These are phyloP conservation scores for Eremobia ochroleuca DNA, from an alignment of 2,888 invertebrate species.

Conservation along the genomic window DNA sequence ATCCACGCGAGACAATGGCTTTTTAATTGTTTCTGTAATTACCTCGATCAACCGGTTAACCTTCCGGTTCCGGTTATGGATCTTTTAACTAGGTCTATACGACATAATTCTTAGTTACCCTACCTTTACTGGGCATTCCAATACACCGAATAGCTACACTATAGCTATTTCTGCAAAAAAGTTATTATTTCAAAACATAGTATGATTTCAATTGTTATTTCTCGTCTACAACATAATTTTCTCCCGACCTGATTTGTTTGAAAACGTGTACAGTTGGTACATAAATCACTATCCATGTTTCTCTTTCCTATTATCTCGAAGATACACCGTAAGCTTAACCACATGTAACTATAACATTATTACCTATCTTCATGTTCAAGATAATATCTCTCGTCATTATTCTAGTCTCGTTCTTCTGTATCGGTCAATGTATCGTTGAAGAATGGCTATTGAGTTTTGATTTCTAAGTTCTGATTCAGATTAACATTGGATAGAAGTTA, in stretches of 20 bases:
- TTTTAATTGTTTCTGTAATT: too few species aligned
- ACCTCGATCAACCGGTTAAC: too few species aligned
- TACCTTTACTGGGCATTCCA: background rate
- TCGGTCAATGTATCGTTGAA: conserved; percentile 27
- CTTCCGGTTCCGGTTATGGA: background rate
- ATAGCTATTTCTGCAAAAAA: background rate
- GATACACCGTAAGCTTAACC: conserved; percentile 56
- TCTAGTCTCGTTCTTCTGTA: conserved; percentile 40
- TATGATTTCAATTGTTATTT: conserved; percentile 26
- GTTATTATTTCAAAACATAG: conserved; percentile 5
- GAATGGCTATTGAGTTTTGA: conserved; percentile 20
- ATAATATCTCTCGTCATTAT: conserved; percentile 55
- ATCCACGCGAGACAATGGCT: too few species aligned
- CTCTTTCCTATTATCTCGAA: conserved; percentile 51
- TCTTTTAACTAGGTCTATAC: background rate
- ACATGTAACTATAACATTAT: conserved; percentile 57
- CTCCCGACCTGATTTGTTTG: conserved; percentile 46
- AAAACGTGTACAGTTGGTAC: conserved; percentile 43
- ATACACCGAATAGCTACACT: background rate
- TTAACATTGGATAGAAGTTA: conserved; percentile 7
- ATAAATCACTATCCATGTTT: conserved; percentile 54
- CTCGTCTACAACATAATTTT: conserved; percentile 35
- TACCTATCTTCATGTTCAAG: conserved; percentile 48
- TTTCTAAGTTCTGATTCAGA: conserved; percentile 19
- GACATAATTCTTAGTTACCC: background rate